Percentiles rank a stretch among this genome's conserved stretches.
phyloP scores from a whole-genome alignment of 2,797 vertebrate species.

The Chaetodon trifasciatus region DNA sequence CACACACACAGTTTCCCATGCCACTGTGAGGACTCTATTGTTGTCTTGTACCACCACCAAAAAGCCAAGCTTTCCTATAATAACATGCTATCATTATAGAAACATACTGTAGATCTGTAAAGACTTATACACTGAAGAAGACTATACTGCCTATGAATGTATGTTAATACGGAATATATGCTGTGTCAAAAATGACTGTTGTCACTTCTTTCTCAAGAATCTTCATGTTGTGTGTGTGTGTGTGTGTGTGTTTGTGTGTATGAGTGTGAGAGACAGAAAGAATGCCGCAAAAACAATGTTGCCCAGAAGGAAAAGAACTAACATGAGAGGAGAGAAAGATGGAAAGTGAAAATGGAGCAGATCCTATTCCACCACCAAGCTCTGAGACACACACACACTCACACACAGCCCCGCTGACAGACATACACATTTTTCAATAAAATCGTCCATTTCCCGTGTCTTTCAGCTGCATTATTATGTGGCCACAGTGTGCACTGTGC shows the following conservation, averaged over 20 bases:
- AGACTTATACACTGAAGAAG: conserved; percentile 89
- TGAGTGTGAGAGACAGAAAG: background rate
- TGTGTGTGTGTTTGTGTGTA: conserved; percentile 28
- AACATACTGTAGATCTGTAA: conserved; percentile 86
- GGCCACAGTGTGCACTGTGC: conserved; percentile 51
- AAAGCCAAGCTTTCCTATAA: conserved; percentile 82
- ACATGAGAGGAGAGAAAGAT: conserved; percentile 41
- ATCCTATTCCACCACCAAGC: conserved; percentile 55
- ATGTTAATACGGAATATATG: conserved; percentile 88
- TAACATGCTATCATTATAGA: conserved; percentile 82
- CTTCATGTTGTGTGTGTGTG: background rate
- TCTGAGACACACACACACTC: conserved; percentile 24
- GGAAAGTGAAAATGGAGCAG: conserved; percentile 51
- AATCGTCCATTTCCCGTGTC: conserved; percentile 72
- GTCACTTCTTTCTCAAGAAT: conserved; percentile 64
- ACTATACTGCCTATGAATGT: conserved; percentile 89
- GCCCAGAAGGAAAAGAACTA: conserved; percentile 43
- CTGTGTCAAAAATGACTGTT: conserved; percentile 79
- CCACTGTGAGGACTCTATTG: conserved; percentile 80
- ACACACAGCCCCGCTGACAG: conserved; percentile 58
- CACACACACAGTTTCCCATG: conserved; percentile 62
- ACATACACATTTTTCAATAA: conserved; percentile 73
- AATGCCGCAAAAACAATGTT: conserved; percentile 45
- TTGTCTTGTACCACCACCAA: conserved; percentile 78
- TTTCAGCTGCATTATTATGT: conserved; percentile 73